Evolutionary conservation across 1,140 invertebrate species (phyloP).

Genomic region (Drosophila orena): DNA sequence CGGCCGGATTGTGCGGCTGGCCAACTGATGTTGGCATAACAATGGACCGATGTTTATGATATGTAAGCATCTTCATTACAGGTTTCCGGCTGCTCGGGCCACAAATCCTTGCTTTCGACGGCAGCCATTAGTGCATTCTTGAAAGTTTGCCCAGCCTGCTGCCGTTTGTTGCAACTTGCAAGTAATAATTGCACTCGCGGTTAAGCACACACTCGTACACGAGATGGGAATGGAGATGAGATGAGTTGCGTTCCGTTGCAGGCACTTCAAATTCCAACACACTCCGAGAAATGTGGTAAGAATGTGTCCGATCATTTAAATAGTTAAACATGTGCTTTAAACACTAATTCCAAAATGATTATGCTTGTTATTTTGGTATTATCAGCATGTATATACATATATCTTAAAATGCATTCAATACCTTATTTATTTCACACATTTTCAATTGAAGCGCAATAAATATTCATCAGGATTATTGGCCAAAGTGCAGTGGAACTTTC

Average conservation of each 20-base stretch:
- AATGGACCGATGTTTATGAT: conserved; percentile 45
- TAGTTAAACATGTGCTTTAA: too few relatives aligned
- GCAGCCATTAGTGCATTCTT: conserved; percentile 26
- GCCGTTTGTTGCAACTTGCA: conserved; percentile 66
- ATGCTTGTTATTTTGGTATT: too few relatives aligned
- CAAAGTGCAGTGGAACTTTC: not conserved
- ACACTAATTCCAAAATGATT: too few relatives aligned
- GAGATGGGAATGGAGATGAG: conserved; percentile 17
- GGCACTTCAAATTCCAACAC: conserved; percentile 55
- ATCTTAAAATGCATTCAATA: too few relatives aligned
- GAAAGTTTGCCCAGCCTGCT: conserved; percentile 40
- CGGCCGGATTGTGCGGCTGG: conserved; percentile 11
- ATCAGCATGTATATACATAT: too few relatives aligned
- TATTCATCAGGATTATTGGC: too few relatives aligned
- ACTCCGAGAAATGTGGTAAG: not conserved
- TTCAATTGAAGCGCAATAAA: too few relatives aligned
- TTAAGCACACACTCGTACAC: conserved; percentile 32
- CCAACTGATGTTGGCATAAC: conserved; percentile 27
- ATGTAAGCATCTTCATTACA: conserved; percentile 42
- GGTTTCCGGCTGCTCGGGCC: conserved; percentile 20
- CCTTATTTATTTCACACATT: too few relatives aligned
- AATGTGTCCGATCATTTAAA: too few relatives aligned
- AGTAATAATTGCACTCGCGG: conserved; percentile 72
- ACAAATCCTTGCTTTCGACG: conserved; percentile 26
- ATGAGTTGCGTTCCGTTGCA: conserved; percentile 27